Evolutionary conservation across 2,888 invertebrate genomes (phyloP), one percentile per base, ranked within the genome.

Genomic region (Cheilosia urbana): DNA sequence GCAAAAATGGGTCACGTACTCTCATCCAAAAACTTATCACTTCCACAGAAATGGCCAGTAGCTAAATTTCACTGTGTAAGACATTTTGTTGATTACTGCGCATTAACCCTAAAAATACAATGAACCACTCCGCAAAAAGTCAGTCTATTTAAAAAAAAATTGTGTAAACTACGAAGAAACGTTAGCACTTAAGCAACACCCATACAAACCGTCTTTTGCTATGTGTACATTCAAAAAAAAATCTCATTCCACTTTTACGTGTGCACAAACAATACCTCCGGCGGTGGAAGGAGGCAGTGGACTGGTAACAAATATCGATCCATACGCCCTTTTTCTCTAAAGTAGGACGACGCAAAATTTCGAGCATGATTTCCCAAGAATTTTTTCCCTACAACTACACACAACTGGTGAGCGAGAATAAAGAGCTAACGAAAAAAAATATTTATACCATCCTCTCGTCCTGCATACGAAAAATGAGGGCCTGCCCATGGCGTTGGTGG

Each of bases 171-270:
- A 34, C 9, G 17, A 21, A 15, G 42, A 24, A 17, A 17, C 13
- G 37, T 24, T 9, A 55, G 9, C 30, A 71, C 42, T 40, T 30
- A 42, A 55, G 24, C 45, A 57, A 40, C 34, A 40, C 37, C 17
- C 15, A 13, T 17, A 24, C 55, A 27, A n/a, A 30, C 34, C n/a
- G 34, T 45, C 45, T 49, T 40, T 47, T 13, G 37, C 13, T 37
- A 11, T 3, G 11, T 3, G 13, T 17, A 21, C 24, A 55, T 3
- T 15, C 9, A 40, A 45, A 62, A 55, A 65, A 47, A 72, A 73
- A 79, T 73, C 58, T 79, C 65, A 51, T 73, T 66, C 58, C 19
- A 73, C 72, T 63, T 79, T 57, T 30, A 66, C 37, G 79, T 53
- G 65, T 73, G 51, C 62, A 53, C 58, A 5, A 40, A 37, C 34